Base-by-base conservation (phyloP, 2,797 vertebrate genomes). In the Melanotaenia parkinsoni region DNA sequence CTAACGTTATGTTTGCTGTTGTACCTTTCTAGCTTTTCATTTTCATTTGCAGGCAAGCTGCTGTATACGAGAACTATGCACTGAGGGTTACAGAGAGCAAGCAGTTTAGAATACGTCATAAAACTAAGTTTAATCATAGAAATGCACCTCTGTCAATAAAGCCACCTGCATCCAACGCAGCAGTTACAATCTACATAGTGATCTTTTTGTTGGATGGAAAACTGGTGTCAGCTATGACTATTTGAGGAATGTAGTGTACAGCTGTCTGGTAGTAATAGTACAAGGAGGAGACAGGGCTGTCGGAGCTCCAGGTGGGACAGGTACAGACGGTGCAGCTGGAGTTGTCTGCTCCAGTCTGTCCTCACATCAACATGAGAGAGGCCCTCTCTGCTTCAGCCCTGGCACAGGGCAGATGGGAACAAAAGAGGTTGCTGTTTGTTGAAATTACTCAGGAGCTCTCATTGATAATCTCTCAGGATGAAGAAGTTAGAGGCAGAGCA, bases 391-490 rank as follows among this genome's bases (percentile, higher is more conserved):
- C 63, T 58, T 3, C 51, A 51, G 60, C 72, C 74, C 78, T 70
- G 58, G 40, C 74, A n/a, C 50, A 6, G 63, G 77, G 76, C 82
- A 92, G 90, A 92, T 89, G 79, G 87, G 85, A 89, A 91, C 89
- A 92, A 90, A 93, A 86, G 86, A 82, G 65, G 74, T 3, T 70
- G 77, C 82, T 89, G 91, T 90, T 90, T 64, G 85, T 80, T 85
- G 65, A 87, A 89, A 93, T 93, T 91, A 93, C 82, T 79, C 81
- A 74, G 83, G 80, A 86, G 80, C 80, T 61, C 82, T 84, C 77
- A 82, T 69, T 88, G 90, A 90, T 90, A 82, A 92, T 79, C 86
- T 91, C 92, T 81, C 70, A 70, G 74, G 83, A 91, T 77, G 83
- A 79, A 74, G 83, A 87, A 77, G 51, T 86, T 67, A 69, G 75